Percentiles rank a stretch among this genome's conserved stretches.
These are phyloP conservation scores for Mesorhabditis belari DNA, from an alignment of 2,888 invertebrate genomes.

Conservation along the genomic window DNA sequence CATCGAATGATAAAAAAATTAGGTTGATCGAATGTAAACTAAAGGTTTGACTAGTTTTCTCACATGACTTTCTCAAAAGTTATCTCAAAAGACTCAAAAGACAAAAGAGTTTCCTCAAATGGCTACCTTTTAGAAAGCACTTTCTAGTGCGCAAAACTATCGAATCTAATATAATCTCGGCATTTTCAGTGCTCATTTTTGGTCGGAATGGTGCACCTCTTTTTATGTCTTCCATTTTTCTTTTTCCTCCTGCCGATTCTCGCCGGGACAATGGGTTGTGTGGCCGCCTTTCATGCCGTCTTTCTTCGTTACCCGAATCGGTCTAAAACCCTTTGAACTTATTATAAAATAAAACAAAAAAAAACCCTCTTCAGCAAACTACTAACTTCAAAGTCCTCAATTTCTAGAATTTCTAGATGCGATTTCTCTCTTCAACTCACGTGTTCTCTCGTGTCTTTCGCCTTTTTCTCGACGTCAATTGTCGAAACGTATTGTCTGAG, in stretches of 20 bases:
- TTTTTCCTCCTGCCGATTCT: constrained; percentile 37
- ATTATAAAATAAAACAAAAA: background rate
- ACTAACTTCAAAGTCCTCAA: background rate
- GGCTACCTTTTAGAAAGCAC: too few relatives aligned
- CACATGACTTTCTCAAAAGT: background rate
- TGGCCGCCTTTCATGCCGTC: constrained; percentile 42
- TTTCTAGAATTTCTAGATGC: too few relatives aligned
- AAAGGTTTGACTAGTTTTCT: too few relatives aligned
- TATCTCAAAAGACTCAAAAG: too few relatives aligned
- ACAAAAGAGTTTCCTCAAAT: too few relatives aligned
- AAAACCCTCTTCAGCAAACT: background rate
- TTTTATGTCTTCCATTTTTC: constrained; percentile 46
- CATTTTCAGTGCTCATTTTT: constrained; percentile 30
- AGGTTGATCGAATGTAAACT: too few relatives aligned
- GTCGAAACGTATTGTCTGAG: constrained; percentile 34
- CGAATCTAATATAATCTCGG: background rate
- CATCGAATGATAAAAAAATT: too few relatives aligned
- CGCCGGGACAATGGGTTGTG: constrained; percentile 32
- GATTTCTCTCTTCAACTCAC: constrained; percentile 32
- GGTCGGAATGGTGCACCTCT: constrained; percentile 33
- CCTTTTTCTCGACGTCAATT: constrained; percentile 25
- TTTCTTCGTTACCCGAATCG: constrained; percentile 38
- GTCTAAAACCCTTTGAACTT: constrained; percentile 9
- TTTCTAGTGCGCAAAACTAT: too few relatives aligned
- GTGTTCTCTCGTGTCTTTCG: constrained; percentile 20